Evolutionary conservation across 2,888 invertebrate species (phyloP).

Genomic region (Dioctria linearis): DNA sequence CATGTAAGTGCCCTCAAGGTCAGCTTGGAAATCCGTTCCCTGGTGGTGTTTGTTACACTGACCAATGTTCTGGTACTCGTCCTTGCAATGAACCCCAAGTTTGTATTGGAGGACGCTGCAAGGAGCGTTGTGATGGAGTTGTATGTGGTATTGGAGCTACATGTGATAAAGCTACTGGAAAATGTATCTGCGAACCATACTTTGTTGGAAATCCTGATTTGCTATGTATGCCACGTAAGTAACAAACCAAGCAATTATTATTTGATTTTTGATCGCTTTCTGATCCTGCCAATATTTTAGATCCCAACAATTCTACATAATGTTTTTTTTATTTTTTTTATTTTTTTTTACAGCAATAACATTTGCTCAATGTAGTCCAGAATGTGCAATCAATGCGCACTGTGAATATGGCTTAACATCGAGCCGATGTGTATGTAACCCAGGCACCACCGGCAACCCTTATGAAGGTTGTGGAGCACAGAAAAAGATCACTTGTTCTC

Average conservation of each 20-base stretch:
- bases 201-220: constrained; percentile 92
- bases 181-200: constrained; percentile 89
- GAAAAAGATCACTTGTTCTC: constrained; percentile 80
- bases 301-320: neutral
- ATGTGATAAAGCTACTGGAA: constrained; percentile 85
- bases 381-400: constrained; percentile 87
- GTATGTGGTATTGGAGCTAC: constrained; percentile 91
- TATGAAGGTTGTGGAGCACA: constrained; percentile 85
- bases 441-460: constrained; percentile 89
- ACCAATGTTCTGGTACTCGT: constrained; percentile 83
- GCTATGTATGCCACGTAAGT: constrained; percentile 93
- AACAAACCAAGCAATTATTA: constrained; percentile 4
- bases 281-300: neutral
- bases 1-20: constrained; percentile 90
- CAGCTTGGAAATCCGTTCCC: constrained; percentile 93
- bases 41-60: constrained; percentile 87
- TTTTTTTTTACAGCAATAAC: constrained; percentile 77
- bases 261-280: neutral
- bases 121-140: constrained; percentile 88
- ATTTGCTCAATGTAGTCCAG: constrained; percentile 85
- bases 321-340: no score
- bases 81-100: constrained; percentile 85
- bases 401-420: constrained; percentile 84
- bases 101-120: constrained; percentile 90
- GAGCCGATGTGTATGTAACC: constrained; percentile 87